Evolutionary conservation across 2,113 vertebrate genomes (phyloP).

Genomic region (Eulemur macaco): DNA sequence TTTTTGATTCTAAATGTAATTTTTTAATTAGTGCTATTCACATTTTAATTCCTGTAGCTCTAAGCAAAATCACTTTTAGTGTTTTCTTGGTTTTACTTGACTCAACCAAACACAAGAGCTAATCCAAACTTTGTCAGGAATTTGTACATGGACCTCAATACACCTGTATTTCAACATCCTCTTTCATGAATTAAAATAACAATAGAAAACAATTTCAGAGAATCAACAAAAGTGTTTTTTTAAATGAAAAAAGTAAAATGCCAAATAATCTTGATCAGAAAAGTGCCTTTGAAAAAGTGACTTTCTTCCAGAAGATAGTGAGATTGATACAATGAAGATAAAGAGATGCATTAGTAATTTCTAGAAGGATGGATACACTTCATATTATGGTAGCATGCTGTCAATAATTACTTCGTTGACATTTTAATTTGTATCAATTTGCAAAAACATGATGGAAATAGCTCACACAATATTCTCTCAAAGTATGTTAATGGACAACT

Average conservation of each 20-base stretch:
- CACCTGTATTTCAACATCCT: background rate
- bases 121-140: background rate
- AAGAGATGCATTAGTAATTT: background rate
- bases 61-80: background rate
- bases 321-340: background rate
- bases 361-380: background rate
- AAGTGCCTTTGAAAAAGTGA: background rate
- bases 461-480: background rate
- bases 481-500: conserved; percentile 37
- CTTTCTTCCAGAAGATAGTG: background rate
- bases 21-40: background rate
- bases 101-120: background rate
- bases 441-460: conserved; percentile 55
- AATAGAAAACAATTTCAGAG: background rate
- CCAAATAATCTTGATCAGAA: background rate
- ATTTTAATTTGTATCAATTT: conserved; percentile 64
- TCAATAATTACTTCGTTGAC: conserved; percentile 24
- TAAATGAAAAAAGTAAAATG: background rate
- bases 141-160: background rate
- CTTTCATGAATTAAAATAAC: background rate
- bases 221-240: background rate
- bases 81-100: background rate
- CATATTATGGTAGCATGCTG: background rate
- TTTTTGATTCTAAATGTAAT: background rate
- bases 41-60: background rate